A percentile compares a stretch with the other conserved stretches of the same genome.
These are phyloP conservation scores for Plutella xylostella DNA, from an alignment of 2,888 invertebrate genomes.

Conservation along the genomic window DNA sequence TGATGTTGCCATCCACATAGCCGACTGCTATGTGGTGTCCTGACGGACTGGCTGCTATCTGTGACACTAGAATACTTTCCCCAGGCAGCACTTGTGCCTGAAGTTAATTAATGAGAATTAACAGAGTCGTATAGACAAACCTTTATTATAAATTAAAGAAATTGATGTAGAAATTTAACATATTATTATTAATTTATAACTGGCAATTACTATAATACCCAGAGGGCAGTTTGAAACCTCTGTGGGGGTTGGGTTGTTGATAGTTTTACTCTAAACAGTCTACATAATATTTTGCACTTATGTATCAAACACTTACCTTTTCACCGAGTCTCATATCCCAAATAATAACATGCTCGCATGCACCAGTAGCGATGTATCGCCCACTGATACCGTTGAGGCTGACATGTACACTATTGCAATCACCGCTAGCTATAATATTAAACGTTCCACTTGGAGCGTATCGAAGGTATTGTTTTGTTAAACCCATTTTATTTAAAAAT, in stretches of 20 bases:
- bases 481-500: slow-evolving; percentile 72
- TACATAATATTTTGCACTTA: too few relatives aligned
- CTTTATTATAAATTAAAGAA: too few relatives aligned
- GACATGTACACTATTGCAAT: slow-evolving; percentile 85
- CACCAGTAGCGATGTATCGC: slow-evolving; percentile 90
- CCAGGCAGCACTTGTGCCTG: slow-evolving; percentile 84
- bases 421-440: slow-evolving; percentile 85
- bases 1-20: slow-evolving; percentile 89
- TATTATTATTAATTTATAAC: too few relatives aligned
- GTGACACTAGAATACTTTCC: slow-evolving; percentile 83
- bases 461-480: slow-evolving; percentile 95
- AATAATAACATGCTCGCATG: slow-evolving; percentile 92
- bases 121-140: too few relatives aligned
- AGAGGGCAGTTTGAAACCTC: too few relatives aligned
- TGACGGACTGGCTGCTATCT: slow-evolving; percentile 80
- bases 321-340: slow-evolving; percentile 93
- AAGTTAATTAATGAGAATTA: too few relatives aligned
- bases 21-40: slow-evolving; percentile 89
- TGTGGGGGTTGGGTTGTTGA: too few relatives aligned
- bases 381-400: slow-evolving; percentile 82
- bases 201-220: too few relatives aligned
- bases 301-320: slow-evolving; percentile 73
- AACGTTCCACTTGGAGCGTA: slow-evolving; percentile 87
- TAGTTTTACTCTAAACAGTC: too few relatives aligned
- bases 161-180: too few relatives aligned